Conservation (phyloP, 2,888 invertebrate genomes). For the Drosophila lacicola region DNA sequence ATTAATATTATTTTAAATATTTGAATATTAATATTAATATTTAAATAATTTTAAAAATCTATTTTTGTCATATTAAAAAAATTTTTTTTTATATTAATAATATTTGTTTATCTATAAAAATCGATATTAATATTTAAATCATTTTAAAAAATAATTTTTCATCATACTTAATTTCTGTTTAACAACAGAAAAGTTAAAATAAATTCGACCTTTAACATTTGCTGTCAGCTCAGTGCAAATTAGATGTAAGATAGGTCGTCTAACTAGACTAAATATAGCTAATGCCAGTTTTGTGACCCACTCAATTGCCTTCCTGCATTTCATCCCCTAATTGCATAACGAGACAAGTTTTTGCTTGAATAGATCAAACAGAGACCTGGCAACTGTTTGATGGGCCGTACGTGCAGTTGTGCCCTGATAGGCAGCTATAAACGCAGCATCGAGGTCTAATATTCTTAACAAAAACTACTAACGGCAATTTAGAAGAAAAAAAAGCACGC, state of each 20-base stretch:
- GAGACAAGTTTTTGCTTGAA: constrained; percentile 23
- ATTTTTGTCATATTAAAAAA: too few species aligned
- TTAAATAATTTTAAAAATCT: not conserved
- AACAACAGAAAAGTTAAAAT: not conserved
- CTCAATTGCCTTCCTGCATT: constrained; percentile 2
- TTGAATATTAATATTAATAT: not conserved
- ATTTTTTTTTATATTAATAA: not conserved
- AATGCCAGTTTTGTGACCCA: constrained; percentile 11
- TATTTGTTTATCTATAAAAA: not conserved
- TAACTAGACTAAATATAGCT: constrained; percentile 3
- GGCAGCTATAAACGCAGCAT: constrained; percentile 1
- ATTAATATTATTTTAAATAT: not conserved
- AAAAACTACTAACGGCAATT: constrained; percentile 19
- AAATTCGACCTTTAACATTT: not conserved
- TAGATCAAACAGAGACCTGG: constrained; percentile 33
- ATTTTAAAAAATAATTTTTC: not conserved
- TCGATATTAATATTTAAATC: not conserved
- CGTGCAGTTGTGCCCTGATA: constrained; percentile 46
- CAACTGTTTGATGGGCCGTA: constrained; percentile 49
- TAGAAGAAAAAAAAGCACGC: constrained; percentile 9
- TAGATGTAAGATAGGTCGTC: not conserved
- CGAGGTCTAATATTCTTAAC: constrained; percentile 16
- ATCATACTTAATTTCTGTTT: not conserved
- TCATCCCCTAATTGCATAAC: constrained; percentile 33
- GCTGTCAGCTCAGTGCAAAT: not conserved